Evolutionary conservation across 2,888 invertebrate genomes (phyloP).

Genomic region (Conops quadrifasciatus): DNA sequence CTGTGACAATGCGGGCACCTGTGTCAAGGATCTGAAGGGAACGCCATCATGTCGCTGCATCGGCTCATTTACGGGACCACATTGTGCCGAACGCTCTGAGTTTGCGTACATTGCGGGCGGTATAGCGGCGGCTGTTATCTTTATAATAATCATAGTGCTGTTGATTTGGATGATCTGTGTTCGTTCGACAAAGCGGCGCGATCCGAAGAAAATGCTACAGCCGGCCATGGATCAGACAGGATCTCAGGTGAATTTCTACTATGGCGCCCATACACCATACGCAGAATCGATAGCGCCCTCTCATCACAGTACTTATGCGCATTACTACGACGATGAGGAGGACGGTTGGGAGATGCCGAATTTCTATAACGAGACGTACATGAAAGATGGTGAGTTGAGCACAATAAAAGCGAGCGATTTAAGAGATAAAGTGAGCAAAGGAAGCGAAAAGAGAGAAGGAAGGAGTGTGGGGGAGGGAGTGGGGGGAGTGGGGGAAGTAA

Average conservation of each 20-base stretch:
- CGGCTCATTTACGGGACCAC: constrained; percentile 90
- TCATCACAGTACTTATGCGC: constrained; percentile 94
- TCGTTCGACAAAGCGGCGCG: constrained; percentile 85
- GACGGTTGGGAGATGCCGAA: constrained; percentile 98
- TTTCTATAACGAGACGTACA: constrained; percentile 95
- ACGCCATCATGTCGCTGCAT: constrained; percentile 89
- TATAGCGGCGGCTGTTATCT: constrained; percentile 91
- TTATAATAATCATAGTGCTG: constrained; percentile 90
- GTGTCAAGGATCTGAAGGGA: constrained; percentile 83
- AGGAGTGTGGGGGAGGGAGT: neutral
- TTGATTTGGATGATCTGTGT: constrained; percentile 98
- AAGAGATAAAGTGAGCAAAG: neutral
- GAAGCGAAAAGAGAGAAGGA: neutral
- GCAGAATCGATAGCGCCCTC: constrained; percentile 95
- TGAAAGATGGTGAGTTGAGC: constrained; percentile 77
- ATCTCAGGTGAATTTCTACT: constrained; percentile 95
- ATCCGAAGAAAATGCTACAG: constrained; percentile 89
- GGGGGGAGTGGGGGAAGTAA: neutral
- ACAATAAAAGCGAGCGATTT: neutral
- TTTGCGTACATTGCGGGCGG: constrained; percentile 95
- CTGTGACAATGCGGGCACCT: constrained; percentile 90
- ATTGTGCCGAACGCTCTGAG: constrained; percentile 90
- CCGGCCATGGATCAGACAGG: constrained; percentile 91
- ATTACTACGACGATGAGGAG: constrained; percentile 95
- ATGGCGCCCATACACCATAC: constrained; percentile 93